Evolutionary conservation across 2,113 vertebrate genomes (phyloP).

Genomic region (Gracilinanus agilis): DNA sequence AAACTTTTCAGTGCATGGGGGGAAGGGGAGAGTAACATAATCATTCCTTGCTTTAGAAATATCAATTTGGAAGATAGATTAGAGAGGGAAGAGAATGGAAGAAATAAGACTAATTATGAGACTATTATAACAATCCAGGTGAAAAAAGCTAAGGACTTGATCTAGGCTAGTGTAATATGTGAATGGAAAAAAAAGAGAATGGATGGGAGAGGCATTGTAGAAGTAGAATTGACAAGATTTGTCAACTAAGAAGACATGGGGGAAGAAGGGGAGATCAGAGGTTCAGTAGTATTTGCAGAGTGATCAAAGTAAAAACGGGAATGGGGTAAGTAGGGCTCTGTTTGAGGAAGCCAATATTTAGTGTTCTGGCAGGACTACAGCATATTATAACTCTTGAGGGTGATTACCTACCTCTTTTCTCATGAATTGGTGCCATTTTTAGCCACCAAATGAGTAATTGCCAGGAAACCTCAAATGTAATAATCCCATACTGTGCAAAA

Average conservation of each 20-base stretch:
- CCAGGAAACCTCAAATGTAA: background rate
- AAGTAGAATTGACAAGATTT: too few species aligned
- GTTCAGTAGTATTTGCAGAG: background rate
- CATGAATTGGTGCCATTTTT: background rate
- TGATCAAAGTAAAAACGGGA: background rate
- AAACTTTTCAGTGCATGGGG: background rate
- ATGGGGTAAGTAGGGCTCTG: background rate
- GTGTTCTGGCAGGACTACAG: background rate
- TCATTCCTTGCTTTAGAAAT: background rate
- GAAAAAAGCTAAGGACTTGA: background rate
- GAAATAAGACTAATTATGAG: background rate
- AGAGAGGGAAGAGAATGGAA: background rate
- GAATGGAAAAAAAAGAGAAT: background rate
- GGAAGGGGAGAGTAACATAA: background rate
- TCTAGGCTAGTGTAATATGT: background rate
- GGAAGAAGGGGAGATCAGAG: background rate
- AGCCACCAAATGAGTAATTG: background rate
- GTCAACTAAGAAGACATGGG: background rate
- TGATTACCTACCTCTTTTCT: background rate
- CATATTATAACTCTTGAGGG: background rate
- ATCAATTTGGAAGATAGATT: background rate
- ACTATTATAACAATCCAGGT: background rate
- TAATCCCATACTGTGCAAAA: background rate
- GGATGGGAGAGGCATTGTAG: background rate
- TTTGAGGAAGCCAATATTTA: background rate